phyloP scores from a whole-genome alignment of 2,888 invertebrate species.

The Caenorhabditis sp. region DNA sequence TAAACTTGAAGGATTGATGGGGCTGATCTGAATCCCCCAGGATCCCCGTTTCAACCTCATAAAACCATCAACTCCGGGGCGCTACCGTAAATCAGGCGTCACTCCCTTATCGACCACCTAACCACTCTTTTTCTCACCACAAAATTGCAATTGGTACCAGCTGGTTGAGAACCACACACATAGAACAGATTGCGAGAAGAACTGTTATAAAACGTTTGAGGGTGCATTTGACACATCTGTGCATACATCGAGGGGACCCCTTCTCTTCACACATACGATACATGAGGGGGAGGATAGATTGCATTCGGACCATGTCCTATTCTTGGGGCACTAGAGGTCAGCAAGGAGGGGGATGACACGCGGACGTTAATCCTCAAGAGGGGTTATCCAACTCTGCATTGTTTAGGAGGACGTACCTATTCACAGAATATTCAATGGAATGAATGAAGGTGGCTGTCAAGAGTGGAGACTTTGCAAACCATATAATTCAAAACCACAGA shows the following conservation, averaged over 20 bases:
- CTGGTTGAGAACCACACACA: conserved; percentile 21
- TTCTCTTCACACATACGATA: conserved; percentile 40
- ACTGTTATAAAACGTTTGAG: conserved; percentile 29
- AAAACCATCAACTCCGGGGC: conserved; percentile 52
- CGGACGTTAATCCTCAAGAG: conserved; percentile 41
- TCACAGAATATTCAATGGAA: conserved; percentile 44
- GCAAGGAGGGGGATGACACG: conserved; percentile 31
- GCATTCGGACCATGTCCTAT: conserved; percentile 13
- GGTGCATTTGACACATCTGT: conserved; percentile 56
- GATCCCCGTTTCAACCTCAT: conserved; percentile 26
- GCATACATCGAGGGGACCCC: conserved; percentile 31
- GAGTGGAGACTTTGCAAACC: neutral
- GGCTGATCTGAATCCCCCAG: neutral
- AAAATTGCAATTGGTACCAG: conserved; percentile 47
- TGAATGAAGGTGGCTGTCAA: conserved; percentile 3
- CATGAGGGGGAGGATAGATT: conserved; percentile 26
- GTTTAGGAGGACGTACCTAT: conserved; percentile 39
- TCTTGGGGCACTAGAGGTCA: conserved; percentile 52
- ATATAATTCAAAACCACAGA: conserved; percentile 17
- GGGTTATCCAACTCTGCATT: conserved; percentile 39
- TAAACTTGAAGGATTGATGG: conserved; percentile 60
- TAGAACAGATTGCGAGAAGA: conserved; percentile 48
- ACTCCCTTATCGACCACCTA: conserved; percentile 55
- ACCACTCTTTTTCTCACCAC: conserved; percentile 13
- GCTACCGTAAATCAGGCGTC: conserved; percentile 58